These are phyloP conservation scores for Atopsyche davidsoni DNA, from an alignment of 1,140 invertebrate genomes.

Conservation along the genomic window DNA sequence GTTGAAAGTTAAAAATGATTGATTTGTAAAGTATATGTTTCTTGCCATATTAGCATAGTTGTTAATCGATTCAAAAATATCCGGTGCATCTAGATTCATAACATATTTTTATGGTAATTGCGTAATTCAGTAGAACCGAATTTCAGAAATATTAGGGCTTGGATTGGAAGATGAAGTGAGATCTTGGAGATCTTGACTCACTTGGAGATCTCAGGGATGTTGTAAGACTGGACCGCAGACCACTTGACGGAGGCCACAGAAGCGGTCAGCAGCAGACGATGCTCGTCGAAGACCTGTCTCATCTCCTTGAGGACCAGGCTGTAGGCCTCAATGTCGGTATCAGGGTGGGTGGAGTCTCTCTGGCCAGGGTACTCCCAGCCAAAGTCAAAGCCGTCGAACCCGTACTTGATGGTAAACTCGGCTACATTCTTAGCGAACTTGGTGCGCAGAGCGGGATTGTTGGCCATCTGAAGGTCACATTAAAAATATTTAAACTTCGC, in stretches of 20 bases:
- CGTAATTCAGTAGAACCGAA: too few relatives aligned
- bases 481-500: too few relatives aligned
- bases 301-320: conserved; percentile 52
- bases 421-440: conserved; percentile 55
- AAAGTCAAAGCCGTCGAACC: conserved; percentile 73
- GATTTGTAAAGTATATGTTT: too few relatives aligned
- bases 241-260: conserved; percentile 54
- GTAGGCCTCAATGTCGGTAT: conserved; percentile 47
- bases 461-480: conserved; percentile 44
- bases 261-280: conserved; percentile 50
- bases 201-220: conserved; percentile 47
- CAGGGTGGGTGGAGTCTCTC: conserved; percentile 51
- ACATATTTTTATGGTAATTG: too few relatives aligned
- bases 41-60: too few relatives aligned
- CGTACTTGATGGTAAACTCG: conserved; percentile 52
- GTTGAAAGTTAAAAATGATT: too few relatives aligned
- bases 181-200: too few relatives aligned
- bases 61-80: too few relatives aligned
- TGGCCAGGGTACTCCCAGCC: conserved; percentile 78
- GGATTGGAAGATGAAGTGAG: too few relatives aligned
- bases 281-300: conserved; percentile 48
- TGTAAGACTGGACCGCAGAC: conserved; percentile 52
- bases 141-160: too few relatives aligned
- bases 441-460: conserved; percentile 42
- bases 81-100: too few relatives aligned